A percentile compares a stretch with the other conserved stretches of the same genome.
Evolutionary conservation across 2,113 vertebrate species (phyloP).

Genomic region (Larimichthys polyactis): DNA sequence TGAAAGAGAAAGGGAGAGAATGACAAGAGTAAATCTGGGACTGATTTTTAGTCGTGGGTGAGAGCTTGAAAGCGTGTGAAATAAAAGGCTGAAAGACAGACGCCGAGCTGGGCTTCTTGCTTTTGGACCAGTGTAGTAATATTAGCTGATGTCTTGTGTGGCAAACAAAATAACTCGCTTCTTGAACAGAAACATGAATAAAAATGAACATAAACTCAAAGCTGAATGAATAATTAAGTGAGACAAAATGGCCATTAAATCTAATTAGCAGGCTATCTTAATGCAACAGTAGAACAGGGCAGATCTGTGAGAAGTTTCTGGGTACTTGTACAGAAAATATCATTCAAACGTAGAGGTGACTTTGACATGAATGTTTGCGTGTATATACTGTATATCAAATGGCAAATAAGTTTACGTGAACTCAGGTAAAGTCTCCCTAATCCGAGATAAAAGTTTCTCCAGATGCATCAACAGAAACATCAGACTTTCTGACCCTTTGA

Average conservation of each 20-base stretch:
- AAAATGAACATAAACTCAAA: background rate
- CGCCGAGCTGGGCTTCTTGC: too few species aligned
- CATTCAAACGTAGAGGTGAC: background rate
- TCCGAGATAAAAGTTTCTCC: background rate
- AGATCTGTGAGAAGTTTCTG: background rate
- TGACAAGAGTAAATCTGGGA: too few species aligned
- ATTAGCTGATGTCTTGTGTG: too few species aligned
- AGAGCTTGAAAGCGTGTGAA: too few species aligned
- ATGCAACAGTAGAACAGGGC: background rate
- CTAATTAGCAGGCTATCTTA: background rate
- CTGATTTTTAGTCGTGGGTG: too few species aligned
- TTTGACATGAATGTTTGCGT: background rate
- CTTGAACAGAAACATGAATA: background rate
- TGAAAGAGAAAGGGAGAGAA: too few species aligned
- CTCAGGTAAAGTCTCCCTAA: background rate
- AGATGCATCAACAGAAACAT: background rate
- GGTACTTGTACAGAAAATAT: background rate
- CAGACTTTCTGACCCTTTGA: constrained; percentile 10
- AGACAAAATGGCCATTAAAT: background rate
- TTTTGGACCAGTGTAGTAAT: too few species aligned
- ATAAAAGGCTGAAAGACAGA: too few species aligned
- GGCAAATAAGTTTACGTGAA: background rate
- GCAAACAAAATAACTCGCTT: background rate
- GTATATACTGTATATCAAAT: background rate
- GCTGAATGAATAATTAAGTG: background rate